These are phyloP conservation scores for Antheraea pernyi DNA, from an alignment of 1,140 invertebrate genomes.

Conservation along the genomic window DNA sequence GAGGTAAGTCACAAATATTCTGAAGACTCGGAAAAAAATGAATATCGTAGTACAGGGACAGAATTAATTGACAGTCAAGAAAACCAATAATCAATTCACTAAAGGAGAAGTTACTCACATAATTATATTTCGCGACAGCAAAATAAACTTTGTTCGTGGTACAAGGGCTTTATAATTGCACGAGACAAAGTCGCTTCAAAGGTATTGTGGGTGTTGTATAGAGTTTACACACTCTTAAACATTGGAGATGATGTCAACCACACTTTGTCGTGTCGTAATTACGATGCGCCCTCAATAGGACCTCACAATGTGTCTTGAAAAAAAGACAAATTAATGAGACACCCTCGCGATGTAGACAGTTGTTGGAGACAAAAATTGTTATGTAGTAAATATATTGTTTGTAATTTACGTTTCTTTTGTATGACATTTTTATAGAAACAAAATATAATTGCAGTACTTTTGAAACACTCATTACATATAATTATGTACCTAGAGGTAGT, in stretches of 20 bases:
- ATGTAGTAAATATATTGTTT: neutral
- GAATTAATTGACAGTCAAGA: neutral
- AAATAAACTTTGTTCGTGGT: constrained; percentile 34
- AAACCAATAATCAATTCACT: neutral
- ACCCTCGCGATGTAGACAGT: neutral
- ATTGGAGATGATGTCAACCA: constrained; percentile 61
- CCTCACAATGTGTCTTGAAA: constrained; percentile 51
- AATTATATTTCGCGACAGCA: constrained; percentile 10
- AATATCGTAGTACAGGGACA: neutral
- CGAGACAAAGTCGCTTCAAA: constrained; percentile 73
- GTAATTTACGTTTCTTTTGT: neutral
- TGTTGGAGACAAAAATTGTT: neutral
- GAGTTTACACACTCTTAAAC: constrained; percentile 66
- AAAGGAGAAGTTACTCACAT: neutral
- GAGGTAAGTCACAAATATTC: too few relatives aligned
- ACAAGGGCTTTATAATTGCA: constrained; percentile 73
- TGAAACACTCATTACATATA: too few relatives aligned
- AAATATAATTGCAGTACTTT: too few relatives aligned
- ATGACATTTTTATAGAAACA: too few relatives aligned
- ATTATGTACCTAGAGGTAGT: too few relatives aligned
- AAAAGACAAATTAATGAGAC: constrained; percentile 53
- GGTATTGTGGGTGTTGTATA: constrained; percentile 68
- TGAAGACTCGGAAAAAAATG: neutral
- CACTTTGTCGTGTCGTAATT: constrained; percentile 65
- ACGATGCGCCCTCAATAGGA: constrained; percentile 54